These are phyloP conservation scores for Bombyx mandarina DNA, from an alignment of 1,140 invertebrate genomes.

Conservation along the genomic window DNA sequence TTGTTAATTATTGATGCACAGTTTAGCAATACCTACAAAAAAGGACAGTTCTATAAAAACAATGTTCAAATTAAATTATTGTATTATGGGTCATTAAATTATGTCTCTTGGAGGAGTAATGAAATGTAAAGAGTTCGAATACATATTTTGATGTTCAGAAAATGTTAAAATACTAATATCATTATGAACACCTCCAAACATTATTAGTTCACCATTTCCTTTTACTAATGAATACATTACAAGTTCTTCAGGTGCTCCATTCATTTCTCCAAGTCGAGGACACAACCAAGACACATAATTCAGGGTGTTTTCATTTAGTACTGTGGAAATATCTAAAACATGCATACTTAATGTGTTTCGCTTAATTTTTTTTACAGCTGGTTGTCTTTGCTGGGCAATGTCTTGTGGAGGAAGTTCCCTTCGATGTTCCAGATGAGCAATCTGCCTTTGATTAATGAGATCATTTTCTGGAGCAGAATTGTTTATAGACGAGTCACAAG, in stretches of 20 bases:
- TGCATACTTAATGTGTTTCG: constrained; percentile 83
- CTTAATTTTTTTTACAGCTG: constrained; percentile 62
- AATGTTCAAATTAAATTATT: neutral
- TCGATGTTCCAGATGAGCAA: constrained; percentile 59
- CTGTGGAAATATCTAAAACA: constrained; percentile 87
- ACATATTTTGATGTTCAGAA: constrained; percentile 72
- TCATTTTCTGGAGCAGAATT: constrained; percentile 50
- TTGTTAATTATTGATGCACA: too few species aligned
- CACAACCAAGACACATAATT: constrained; percentile 83
- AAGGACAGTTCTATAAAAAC: too few species aligned
- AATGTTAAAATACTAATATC: constrained; percentile 72
- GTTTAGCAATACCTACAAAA: too few species aligned
- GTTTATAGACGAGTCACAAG: constrained; percentile 63
- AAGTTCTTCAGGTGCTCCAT: constrained; percentile 86
- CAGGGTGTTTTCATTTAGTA: constrained; percentile 75
- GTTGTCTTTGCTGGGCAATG: constrained; percentile 38
- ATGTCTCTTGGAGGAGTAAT: constrained; percentile 82
- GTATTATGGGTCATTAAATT: constrained; percentile 68
- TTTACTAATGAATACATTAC: constrained; percentile 91
- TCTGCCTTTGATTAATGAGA: constrained; percentile 61
- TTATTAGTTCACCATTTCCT: constrained; percentile 91
- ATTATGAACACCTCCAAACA: constrained; percentile 94
- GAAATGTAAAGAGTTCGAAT: constrained; percentile 86
- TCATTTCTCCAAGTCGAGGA: constrained; percentile 73
- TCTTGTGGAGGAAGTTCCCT: constrained; percentile 31